Conservation (phyloP, 2,888 invertebrate species). For the Ecdyonurus torrentis region DNA sequence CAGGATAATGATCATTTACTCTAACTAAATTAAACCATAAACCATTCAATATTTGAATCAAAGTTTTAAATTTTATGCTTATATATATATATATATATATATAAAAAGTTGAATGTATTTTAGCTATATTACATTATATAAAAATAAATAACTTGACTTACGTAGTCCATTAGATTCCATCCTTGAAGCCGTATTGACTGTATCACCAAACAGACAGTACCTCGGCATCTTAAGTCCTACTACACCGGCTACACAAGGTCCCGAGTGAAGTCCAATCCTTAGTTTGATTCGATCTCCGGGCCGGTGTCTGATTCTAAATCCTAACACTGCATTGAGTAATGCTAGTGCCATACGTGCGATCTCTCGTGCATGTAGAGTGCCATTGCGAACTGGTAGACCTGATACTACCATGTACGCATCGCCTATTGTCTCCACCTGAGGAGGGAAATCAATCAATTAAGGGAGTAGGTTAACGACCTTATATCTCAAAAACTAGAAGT, state of each 20-base stretch:
- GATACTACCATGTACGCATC: constrained; percentile 93
- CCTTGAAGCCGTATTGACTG: constrained; percentile 77
- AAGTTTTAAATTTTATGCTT: no score
- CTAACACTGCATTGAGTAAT: constrained; percentile 64
- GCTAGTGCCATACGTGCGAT: constrained; percentile 84
- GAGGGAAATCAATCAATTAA: no score
- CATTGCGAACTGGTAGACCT: constrained; percentile 82
- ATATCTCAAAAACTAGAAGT: no score
- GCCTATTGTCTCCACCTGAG: constrained; percentile 82
- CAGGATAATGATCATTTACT: no score
- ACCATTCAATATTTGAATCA: no score
- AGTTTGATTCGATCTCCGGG: constrained; percentile 77
- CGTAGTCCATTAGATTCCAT: constrained; percentile 74
- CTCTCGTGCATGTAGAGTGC: constrained; percentile 77
- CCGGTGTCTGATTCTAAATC: constrained; percentile 79
- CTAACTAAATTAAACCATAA: no score
- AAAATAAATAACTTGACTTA: constrained; percentile 4
- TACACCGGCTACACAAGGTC: constrained; percentile 77
- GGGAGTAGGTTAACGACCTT: no score
- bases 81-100: no score
- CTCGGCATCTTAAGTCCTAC: constrained; percentile 90
- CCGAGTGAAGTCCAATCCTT: constrained; percentile 51
- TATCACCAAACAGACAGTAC: constrained; percentile 85
- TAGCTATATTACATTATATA: no score
- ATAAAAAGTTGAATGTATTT: no score